Evolutionary conservation across 2,888 invertebrate genomes (phyloP), one percentile per base, ranked within the genome.

Genomic region (Chaetoderma sp.): DNA sequence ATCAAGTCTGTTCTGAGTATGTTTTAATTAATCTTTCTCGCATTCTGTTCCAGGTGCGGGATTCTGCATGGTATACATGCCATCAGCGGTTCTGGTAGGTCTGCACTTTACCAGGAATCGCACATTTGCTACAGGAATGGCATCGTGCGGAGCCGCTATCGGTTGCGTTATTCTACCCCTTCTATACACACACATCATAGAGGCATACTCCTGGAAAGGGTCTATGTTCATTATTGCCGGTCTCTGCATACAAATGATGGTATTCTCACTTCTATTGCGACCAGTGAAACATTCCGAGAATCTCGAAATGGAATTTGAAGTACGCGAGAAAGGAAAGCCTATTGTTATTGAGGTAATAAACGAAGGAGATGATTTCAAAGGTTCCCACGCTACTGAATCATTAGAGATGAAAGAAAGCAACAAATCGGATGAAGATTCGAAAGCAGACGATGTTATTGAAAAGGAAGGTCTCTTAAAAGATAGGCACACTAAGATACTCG

Each of bases 71-170:
- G 69, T 71, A 4, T 82, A 81, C 52, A 71, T 82, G 8, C 83
- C 83, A 21, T 82, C 81, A 4, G 80, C 80, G 60, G 78, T 81
- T 5, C 71, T 83, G 18, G 76, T 78, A 54, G 83, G 81, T 2
- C 62, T 81, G 36, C 81, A 82, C 69, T 83, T 75, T 58, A 70
- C 76, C 60, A 76, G 78, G 54, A 71, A 80, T 32, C 72, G 77
- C 13, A 81, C 79, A 54, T 55, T 82, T 23, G 75, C 81, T 13
- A 79, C 81, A 30, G 82, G 80, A 6, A 70, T 81, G 13, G 79
- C 76, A 6, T 79, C 80, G 1, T 74, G 78, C 39, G 83, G 81
- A 0, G 80, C 78, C 4, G 80, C 79, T 23, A 52, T 81, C 10
- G 82, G 81, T 13, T 69, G 70, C 16, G 72, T 79, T 6, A 49